phyloP scores from a whole-genome alignment of 2,888 invertebrate species.

The Drosophila subquinaria region DNA sequence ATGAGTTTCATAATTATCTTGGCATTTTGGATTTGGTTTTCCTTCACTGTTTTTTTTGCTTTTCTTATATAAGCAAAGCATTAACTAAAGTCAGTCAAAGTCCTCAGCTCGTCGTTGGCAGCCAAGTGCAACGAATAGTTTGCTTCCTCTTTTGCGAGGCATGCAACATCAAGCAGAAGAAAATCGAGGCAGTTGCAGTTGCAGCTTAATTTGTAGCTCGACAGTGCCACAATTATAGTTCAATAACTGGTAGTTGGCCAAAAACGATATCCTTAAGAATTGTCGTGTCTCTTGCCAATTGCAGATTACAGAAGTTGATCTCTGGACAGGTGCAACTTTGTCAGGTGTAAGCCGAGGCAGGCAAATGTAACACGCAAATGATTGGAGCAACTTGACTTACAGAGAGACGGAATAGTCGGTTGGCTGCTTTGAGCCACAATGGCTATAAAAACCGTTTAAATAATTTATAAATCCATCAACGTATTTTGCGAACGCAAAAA shows the following conservation, averaged over 20 bases:
- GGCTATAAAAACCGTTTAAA: constrained; percentile 61
- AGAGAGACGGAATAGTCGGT: constrained; percentile 1
- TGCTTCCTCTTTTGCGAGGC: constrained; percentile 59
- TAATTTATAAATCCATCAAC: constrained; percentile 63
- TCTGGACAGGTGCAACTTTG: constrained; percentile 2
- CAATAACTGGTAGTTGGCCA: constrained; percentile 6
- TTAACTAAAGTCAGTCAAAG: constrained; percentile 35
- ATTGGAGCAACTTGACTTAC: constrained; percentile 23
- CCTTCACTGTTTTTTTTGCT: not conserved
- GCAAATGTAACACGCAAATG: constrained; percentile 12
- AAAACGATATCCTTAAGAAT: constrained; percentile 2
- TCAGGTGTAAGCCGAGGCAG: constrained; percentile 8
- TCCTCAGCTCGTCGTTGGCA: constrained; percentile 57
- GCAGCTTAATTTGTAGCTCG: not conserved
- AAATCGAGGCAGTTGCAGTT: not conserved
- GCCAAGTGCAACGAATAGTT: constrained; percentile 63
- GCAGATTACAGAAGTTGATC: not conserved
- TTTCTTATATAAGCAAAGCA: constrained; percentile 38
- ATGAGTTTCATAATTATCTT: constrained; percentile 3
- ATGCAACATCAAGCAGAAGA: constrained; percentile 34
- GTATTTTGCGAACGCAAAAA: constrained; percentile 54
- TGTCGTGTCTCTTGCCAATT: not conserved
- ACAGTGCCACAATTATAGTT: constrained; percentile 6
- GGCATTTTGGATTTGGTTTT: not conserved
- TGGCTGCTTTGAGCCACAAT: constrained; percentile 23